Base-by-base conservation (phyloP, 2,113 vertebrate genomes). In the Bambusicola thoracicus region DNA sequence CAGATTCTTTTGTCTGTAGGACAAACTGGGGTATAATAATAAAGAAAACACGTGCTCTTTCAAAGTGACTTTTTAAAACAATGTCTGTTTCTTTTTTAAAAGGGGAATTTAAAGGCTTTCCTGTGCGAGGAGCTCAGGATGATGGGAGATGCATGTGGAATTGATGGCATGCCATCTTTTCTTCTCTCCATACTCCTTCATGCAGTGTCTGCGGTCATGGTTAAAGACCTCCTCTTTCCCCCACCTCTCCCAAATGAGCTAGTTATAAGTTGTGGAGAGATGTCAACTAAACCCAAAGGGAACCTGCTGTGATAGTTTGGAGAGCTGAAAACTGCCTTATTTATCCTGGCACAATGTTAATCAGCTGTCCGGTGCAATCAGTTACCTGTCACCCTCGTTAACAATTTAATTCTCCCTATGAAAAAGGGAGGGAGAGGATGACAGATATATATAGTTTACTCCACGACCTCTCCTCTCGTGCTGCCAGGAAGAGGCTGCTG, bases 341-440 rank as follows among this genome's bases (percentile, higher is more conserved):
- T 87, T 85, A 72, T 78, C 74, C 79, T 77, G 87, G 78, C 85
- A 70, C 61, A 16, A 5, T 38, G 61, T 82, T 96, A 93, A 93
- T 94, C 89, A 93, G 55, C 91, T 94, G 93, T 87, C 93, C 61
- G n/a, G 84, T 67, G 81, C 85, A 70, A 94, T 96, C 91, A 85
- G 62, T 89, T 90, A 63, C 6, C 3, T 48, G 72, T 85, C 93
- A 91, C 30, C 43, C 43, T 67, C 63, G 93, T 87, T 96, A 92
- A 88, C 80, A 83, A 72, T 90, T 90, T 92, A 90, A 85, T 95
- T 94, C 61, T 74, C 34, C 32, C 46, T 19, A 17, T 80, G 65
- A 63, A 81, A 80, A 79, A 53, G 40, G 78, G 87, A 80, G 59
- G 79, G 44, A 73, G 41, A 77, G 25, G 32, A 27, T 82, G 73